Evolutionary conservation across 2,888 invertebrate species (phyloP), one percentile per base, ranked within the genome.

Genomic region (Nomada fucata): DNA sequence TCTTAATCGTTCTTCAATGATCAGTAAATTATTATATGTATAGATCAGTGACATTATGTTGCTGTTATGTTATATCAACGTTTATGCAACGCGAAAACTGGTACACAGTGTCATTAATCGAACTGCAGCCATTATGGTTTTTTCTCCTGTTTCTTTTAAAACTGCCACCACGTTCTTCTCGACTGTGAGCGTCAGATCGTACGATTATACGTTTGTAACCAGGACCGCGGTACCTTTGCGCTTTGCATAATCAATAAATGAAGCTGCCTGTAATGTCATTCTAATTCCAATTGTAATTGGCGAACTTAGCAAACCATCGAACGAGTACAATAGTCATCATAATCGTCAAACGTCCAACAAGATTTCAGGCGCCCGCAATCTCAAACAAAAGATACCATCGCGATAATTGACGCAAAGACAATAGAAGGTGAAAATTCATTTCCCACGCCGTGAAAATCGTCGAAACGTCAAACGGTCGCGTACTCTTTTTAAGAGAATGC

Each of bases 211-310:
- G 50, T 18, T 18, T 18, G 18, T 72, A 64, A 44, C 57, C 47
- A 23, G n/a, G n/a, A 55, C 53, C n/a, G 26, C 29, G 9, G 26
- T 47, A 73, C 57, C 73, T 64, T 73, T 73, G 73, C 47, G 20
- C 55, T 36, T 36, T 36, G 36, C 36, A 7, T 7, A 36, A 36
- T 36, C 47, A 64, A 15, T 57, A 29, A 53, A 57, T 57, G 15
- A 47, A 47, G 64, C 47, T 47, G 44, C 64, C 57, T 73, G 64
- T 10, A 44, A 3, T 26, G 7, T 42, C 44, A 23, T 23, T 63
- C 15, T 18, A 23, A 47, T 44, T 13, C 23, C 23, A 44, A 44
- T 20, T 44, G 23, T 15, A 10, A 47, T 36, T 36, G 23, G n/a
- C n/a, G 7, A 18, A 18, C 5, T 47, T 47, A 9, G 44, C n/a